A percentile compares a stretch with the other conserved stretches of the same genome.
These are phyloP conservation scores for Lepisosteus osseus DNA, from an alignment of 2,113 vertebrate species.

Conservation along the genomic window DNA sequence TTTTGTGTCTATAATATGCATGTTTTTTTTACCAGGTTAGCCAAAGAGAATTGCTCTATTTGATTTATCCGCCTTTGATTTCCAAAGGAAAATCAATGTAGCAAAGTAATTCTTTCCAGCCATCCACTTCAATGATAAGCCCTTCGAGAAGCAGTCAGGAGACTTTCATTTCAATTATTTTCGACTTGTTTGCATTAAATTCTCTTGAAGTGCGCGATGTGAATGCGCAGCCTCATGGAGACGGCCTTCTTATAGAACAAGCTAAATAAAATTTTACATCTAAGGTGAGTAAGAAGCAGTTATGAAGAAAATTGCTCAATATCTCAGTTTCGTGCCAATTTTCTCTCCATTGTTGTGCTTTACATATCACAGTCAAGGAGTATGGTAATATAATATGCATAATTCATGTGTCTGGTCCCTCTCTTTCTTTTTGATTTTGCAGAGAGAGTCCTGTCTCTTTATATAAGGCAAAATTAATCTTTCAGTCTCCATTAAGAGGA, in stretches of 20 bases:
- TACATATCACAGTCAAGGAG: constrained; percentile 62
- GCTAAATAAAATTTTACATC: constrained; percentile 89
- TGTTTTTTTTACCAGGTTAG: constrained; percentile 63
- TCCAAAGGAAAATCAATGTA: constrained; percentile 87
- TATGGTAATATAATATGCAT: constrained; percentile 84
- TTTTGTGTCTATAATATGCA: constrained; percentile 60
- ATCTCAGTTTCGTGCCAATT: constrained; percentile 83
- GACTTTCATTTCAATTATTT: constrained; percentile 90
- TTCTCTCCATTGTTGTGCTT: constrained; percentile 70
- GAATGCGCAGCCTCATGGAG: constrained; percentile 76
- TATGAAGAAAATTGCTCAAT: constrained; percentile 91
- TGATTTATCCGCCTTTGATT: constrained; percentile 82
- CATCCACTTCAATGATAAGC: constrained; percentile 77
- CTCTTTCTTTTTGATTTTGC: constrained; percentile 73
- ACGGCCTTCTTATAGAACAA: constrained; percentile 73
- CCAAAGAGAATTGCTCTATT: constrained; percentile 78
- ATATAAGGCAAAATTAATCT: constrained; percentile 81
- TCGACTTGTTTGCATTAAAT: constrained; percentile 86
- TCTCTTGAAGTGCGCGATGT: constrained; percentile 63
- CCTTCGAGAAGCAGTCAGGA: constrained; percentile 75
- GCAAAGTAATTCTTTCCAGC: constrained; percentile 87
- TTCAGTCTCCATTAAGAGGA: constrained; percentile 70
- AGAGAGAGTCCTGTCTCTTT: constrained; percentile 77
- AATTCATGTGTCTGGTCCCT: constrained; percentile 81
- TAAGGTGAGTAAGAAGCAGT: constrained; percentile 85